Evolutionary conservation across 2,797 vertebrate genomes (phyloP), one percentile per base, ranked within the genome.

Genomic region (Anas bernieri): DNA sequence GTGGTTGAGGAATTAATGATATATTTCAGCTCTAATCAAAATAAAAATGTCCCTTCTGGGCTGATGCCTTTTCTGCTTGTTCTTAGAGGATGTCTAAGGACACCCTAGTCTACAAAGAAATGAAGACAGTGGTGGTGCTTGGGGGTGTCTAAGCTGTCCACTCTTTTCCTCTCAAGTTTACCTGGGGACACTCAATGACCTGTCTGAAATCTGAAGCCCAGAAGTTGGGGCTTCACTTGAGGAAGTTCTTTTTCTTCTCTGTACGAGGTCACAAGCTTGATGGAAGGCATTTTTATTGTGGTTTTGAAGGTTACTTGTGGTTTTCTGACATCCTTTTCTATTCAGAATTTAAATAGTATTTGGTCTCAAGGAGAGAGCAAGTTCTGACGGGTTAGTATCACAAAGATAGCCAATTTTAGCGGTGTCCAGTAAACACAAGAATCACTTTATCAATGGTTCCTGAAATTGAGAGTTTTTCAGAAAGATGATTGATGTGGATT

Each of bases 181-280:
- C 52, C 6, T 50, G 31, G 26, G 55, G 20, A 61, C 22, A 20
- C 63, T 0, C 25, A 22, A 67, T 0, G 1, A 2, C 21, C 21
- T 46, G 9, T 12, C 78, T 43, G 28, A 41, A 30, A 25, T 21
- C 46, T 5, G 28, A 68, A 70, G 59, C n/a, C 62, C 46, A 2
- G 4, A 30, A 5, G 13, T 23, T 48, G 46, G 46, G 46, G 46
- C 8, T 61, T 17, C 35, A 39, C 20, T 17, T 58, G 73, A 63
- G 31, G 31, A 37, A 82, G 43, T 64, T 91, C 80, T 50, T 90
- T 67, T 73, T 11, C 43, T 77, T 64, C 20, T 55, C 12, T 84
- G 69, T 7, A 3, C 58, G n/a, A 86, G 39, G 26, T 43, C 8
- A 10, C 26, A 18, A 43, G 39, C 56, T 67, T 55, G 43, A 15